These are phyloP conservation scores for Crotophaga sulcirostris DNA, from an alignment of 2,113 vertebrate genomes.

Conservation along the genomic window DNA sequence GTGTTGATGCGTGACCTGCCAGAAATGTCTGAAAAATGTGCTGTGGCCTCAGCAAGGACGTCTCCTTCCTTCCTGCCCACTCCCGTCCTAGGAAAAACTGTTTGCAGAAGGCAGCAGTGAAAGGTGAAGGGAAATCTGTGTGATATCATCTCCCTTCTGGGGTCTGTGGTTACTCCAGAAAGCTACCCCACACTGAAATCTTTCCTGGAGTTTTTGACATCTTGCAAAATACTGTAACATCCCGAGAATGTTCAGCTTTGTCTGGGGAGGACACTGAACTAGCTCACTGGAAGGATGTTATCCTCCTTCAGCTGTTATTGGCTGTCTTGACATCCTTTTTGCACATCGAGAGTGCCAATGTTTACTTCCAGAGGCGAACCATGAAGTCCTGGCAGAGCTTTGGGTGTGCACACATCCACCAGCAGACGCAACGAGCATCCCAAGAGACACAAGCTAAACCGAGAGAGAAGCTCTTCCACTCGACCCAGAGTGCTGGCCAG, in stretches of 20 bases:
- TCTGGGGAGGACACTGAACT: not conserved
- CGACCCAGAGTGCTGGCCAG: accelerated
- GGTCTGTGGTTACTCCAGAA: not conserved
- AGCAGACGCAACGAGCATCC: not conserved
- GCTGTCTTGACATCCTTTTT: not conserved
- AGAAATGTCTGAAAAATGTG: not conserved
- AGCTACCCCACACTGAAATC: not conserved
- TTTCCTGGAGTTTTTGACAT: not conserved
- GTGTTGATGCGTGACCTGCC: not conserved
- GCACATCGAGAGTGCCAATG: not conserved
- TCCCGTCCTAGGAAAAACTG: not conserved
- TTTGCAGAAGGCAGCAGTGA: not conserved
- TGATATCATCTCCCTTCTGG: not conserved
- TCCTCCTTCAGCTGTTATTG: not conserved
- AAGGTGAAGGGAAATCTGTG: not conserved
- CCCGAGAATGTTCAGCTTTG: not conserved
- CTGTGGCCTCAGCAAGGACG: not conserved
- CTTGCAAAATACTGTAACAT: not conserved
- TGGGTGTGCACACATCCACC: accelerated
- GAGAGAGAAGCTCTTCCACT: not conserved
- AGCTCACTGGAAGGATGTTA: not conserved
- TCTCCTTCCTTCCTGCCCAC: not conserved
- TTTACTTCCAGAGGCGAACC: not conserved
- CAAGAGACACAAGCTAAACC: not conserved
- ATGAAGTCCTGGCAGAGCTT: not conserved